A percentile compares a stretch with the other conserved stretches of the same genome.
Conservation (phyloP, 2,113 vertebrate species). For the Urocitellus parryii region DNA sequence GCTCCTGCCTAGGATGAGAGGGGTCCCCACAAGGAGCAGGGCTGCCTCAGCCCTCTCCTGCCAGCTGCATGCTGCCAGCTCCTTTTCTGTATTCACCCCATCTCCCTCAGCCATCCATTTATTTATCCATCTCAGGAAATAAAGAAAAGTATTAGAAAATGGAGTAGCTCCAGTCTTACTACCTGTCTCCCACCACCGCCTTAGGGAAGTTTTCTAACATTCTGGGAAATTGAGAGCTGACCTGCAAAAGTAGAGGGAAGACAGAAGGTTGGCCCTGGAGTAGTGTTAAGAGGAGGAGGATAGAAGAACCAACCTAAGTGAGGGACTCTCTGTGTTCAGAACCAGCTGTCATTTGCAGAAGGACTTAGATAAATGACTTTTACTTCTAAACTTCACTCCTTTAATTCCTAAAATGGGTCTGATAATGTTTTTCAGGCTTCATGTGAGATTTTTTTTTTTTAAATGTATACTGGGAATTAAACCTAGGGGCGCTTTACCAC, state of each 20-base stretch:
- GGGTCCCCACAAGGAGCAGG: background rate
- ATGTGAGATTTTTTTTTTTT: too few species aligned
- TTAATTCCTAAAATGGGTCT: background rate
- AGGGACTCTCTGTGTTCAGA: background rate
- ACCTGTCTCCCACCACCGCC: background rate
- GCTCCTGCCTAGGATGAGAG: background rate
- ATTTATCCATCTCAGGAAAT: constrained; percentile 86
- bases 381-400: background rate
- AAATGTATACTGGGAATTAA: too few species aligned
- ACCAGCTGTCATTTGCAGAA: background rate
- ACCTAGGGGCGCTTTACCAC: too few species aligned
- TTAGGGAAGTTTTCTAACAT: background rate
- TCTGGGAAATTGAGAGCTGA: background rate
- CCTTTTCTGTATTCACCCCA: background rate
- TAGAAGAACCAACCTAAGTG: background rate
- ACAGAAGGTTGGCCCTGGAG: background rate
- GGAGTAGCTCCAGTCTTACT: background rate
- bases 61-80: constrained; percentile 78
- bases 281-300: background rate
- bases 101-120: constrained; percentile 15
- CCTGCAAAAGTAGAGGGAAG: background rate
- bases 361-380: background rate
- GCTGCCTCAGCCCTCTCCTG: constrained; percentile 10
- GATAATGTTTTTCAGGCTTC: background rate
- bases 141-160: constrained; percentile 73